These are phyloP conservation scores for Melierax canorus DNA, from an alignment of 2,113 vertebrate species.

Conservation along the genomic window DNA sequence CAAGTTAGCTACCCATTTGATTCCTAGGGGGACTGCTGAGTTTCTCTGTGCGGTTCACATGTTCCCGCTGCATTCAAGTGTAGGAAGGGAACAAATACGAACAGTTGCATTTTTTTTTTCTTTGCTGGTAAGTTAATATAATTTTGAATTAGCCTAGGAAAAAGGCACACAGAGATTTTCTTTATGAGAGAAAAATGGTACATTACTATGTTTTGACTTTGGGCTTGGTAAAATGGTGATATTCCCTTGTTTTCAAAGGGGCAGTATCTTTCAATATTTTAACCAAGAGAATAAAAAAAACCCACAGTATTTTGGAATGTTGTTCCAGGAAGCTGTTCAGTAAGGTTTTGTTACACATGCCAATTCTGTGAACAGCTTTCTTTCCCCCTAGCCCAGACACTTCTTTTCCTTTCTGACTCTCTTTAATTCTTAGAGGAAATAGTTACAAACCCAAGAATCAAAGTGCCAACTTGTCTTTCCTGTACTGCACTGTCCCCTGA, in stretches of 20 bases:
- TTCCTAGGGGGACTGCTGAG: not conserved
- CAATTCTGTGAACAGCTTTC: not conserved
- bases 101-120: not conserved
- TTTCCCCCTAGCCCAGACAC: not conserved
- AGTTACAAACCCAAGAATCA: not conserved
- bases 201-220: not conserved
- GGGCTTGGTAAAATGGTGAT: not conserved
- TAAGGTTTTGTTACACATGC: not conserved
- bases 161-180: not conserved
- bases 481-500: not conserved
- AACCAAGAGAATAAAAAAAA: not conserved
- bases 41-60: not conserved
- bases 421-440: slow-evolving; percentile 36
- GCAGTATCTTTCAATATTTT: not conserved
- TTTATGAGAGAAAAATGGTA: not conserved
- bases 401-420: not conserved
- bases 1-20: not conserved
- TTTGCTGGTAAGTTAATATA: not conserved
- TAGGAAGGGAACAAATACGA: not conserved
- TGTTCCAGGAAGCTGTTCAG: not conserved
- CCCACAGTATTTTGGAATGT: not conserved
- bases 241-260: not conserved
- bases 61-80: not conserved
- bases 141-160: not conserved
- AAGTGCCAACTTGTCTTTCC: slow-evolving; percentile 16